Base-by-base conservation (phyloP, 2,888 invertebrate genomes). In the Aphrophora alni region DNA sequence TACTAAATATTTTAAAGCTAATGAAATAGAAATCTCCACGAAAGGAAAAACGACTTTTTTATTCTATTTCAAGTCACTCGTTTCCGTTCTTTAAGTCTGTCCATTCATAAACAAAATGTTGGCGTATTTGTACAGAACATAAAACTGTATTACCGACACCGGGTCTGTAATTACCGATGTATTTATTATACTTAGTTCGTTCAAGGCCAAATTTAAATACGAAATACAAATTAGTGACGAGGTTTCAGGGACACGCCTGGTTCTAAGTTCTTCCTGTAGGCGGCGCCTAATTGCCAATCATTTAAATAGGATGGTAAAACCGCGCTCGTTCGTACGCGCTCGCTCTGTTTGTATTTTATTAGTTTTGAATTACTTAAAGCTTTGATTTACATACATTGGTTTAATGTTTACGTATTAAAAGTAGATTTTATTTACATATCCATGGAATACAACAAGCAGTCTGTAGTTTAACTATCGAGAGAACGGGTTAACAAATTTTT, bases 261-360 rank as follows among this genome's bases (percentile, higher is more conserved):
- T 59, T 59, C 59, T 3, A 10, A 59, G 59, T 21, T 21, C 59
- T 59, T 59, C 59, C 59, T 59, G 59, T 59, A 59, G 59, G 59
- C 59, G 59, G n/a, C 59, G 59, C 21, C 59, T 59, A 59, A 59
- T 59, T 59, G 59, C 59, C 59, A 59, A 59, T 59, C 59, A 59
- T 59, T 59, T 59, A 59, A 59, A 59, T 59, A 21, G 59, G 59
- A n/a, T 59, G 59, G 59, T 59, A 59, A 59, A 59, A 59, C 59
- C 59, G 59, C 59, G 59, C 59, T n/a, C 33, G 33, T 33, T 33
- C 8, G 33, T 33, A n/a, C n/a, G n/a, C n/a, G 33, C 3, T 8
- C 5, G 33, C 33, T 3, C 33, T 33, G 33, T 3, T 33, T 3
- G 33, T 5, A n/a, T 5, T 33, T 33, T 33, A 33, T 33, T 33